Evolutionary conservation across 2,797 vertebrate genomes (phyloP), one percentile per base, ranked within the genome.

Genomic region (Denticeps clupeoides): DNA sequence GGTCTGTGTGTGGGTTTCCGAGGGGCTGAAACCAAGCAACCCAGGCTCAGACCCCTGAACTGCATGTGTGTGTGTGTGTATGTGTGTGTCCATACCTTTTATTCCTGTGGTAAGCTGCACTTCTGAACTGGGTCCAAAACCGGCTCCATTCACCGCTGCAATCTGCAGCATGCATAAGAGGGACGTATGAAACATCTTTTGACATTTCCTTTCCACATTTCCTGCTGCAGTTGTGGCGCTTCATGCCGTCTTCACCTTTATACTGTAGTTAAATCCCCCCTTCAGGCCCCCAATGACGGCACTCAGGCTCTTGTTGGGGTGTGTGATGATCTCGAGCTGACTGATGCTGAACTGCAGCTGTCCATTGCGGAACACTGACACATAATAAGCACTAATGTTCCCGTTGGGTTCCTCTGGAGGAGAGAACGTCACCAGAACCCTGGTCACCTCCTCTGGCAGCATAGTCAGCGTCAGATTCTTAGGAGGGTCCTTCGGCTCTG

Each of bases 401-500:
- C 93, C 92, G 42, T 91, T 95, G 18, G 89, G 85, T 59, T 89
- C 85, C 45, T 86, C 82, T 15, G 93, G 92, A 0, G 93, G 89
- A 54, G 81, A 79, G 58, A 99, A 99, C 0, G 80, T 91, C 67
- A 96, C 70, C 61, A 74, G 83, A 64, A 97, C 86, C 37, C 80
- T 84, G 38, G 87, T 93, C 57, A 97, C 92, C 55, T 90, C 82
- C 11, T 89, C 82, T 7, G 89, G 89, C 54, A 92, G 83, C 65
- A 86, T 79, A 56, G 83, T 85, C 68, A 92, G 72, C 0, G 78
- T 87, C 72, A 99, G 59, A 12, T 97, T 94, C 70, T 87, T 90
- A 43, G 93, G 95, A 68, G 95, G 83, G 58, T 93, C 89, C 74
- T 82, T 90, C 31, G 93, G 93, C 43, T 85, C 95, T 97, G 62